Conservation (phyloP, 2,113 vertebrate genomes). For the Centropus unirufus region DNA sequence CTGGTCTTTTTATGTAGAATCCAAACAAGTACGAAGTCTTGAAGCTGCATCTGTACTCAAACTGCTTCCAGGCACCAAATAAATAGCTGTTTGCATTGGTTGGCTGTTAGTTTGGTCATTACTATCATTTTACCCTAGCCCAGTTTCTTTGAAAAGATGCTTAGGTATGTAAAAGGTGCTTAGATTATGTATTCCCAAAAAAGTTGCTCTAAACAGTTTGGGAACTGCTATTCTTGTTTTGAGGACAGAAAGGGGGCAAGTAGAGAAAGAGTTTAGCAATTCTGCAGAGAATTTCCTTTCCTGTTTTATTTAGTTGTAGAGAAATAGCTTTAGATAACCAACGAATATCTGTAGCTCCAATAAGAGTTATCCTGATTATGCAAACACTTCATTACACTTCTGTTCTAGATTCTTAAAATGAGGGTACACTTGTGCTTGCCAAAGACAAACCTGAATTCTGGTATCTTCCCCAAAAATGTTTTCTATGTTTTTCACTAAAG, state of each 20-base stretch:
- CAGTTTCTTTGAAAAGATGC: not conserved
- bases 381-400: not conserved
- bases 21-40: not conserved
- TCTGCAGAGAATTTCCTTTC: not conserved
- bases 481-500: not conserved
- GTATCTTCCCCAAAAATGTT: not conserved
- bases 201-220: not conserved
- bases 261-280: not conserved
- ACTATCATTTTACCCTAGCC: not conserved
- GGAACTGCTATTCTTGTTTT: not conserved
- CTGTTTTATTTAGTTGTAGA: not conserved
- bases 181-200: not conserved
- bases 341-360: not conserved
- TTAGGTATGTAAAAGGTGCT: not conserved
- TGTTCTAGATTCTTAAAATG: not conserved
- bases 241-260: no score
- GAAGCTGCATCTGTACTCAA: not conserved
- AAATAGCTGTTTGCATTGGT: not conserved
- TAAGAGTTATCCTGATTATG: not conserved
- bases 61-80: not conserved
- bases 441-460: not conserved
- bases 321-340: not conserved
- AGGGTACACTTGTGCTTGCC: not conserved
- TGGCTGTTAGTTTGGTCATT: not conserved
- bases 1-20: not conserved